A percentile compares a stretch with the other conserved stretches of the same genome.
Conservation (phyloP, 2,888 invertebrate species). For the Heliconius erato region DNA sequence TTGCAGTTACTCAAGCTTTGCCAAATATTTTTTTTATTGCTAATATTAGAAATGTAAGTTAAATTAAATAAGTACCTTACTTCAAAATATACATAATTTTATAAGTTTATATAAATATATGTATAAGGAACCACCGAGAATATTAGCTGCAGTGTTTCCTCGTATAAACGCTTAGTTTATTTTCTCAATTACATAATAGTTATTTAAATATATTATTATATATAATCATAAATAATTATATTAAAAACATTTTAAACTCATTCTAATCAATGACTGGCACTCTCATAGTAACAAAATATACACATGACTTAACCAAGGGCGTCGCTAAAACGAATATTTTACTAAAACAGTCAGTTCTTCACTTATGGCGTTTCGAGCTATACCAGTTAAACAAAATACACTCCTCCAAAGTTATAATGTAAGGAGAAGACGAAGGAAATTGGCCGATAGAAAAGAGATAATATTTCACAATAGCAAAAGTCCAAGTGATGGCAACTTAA, state of each 20-base stretch:
- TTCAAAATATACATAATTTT: neutral
- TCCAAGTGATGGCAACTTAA: neutral
- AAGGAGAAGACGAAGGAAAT: neutral
- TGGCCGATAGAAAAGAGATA: neutral
- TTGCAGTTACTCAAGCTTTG: too few species aligned
- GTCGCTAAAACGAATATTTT: neutral
- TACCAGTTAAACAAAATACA: neutral
- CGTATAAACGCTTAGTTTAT: neutral
- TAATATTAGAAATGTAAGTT: too few species aligned
- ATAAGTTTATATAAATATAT: neutral
- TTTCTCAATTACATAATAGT: neutral
- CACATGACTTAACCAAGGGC: neutral
- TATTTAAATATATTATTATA: neutral
- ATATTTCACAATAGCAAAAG: neutral
- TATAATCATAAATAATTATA: neutral
- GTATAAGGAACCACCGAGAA: neutral
- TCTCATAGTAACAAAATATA: neutral
- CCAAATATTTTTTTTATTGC: too few species aligned
- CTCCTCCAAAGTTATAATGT: neutral
- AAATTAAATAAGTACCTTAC: neutral
- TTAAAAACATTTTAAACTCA: neutral
- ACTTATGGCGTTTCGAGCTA: neutral
- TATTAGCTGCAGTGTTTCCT: neutral
- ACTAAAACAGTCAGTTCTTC: neutral
- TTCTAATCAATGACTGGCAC: constrained; percentile 8